These are phyloP conservation scores for Microtus oregoni DNA, from an alignment of 2,113 vertebrate genomes.

Conservation along the genomic window DNA sequence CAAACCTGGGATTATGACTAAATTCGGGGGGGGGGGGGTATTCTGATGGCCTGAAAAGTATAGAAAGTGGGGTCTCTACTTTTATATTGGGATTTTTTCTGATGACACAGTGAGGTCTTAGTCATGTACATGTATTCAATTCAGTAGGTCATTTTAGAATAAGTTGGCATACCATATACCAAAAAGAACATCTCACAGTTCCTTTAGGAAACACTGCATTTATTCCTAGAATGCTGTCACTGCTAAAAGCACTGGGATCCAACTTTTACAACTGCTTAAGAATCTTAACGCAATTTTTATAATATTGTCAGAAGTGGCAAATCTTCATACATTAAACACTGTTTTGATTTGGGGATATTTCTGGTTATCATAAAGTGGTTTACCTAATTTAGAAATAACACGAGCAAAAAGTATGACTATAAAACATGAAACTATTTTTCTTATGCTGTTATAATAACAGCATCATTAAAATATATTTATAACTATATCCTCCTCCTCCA, in stretches of 20 bases:
- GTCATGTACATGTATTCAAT: constrained; percentile 45
- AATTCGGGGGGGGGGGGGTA: not conserved
- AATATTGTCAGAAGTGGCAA: constrained; percentile 63
- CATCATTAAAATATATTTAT: constrained; percentile 61
- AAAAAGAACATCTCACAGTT: constrained; percentile 46
- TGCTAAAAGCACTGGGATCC: constrained; percentile 56
- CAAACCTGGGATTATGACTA: not conserved
- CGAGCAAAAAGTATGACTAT: constrained; percentile 21
- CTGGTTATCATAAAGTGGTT: constrained; percentile 41
- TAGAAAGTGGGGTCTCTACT: not conserved
- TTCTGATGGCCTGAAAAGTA: constrained; percentile 36
- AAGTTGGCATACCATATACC: constrained; percentile 20
- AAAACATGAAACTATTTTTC: constrained; percentile 48
- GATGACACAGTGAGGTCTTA: constrained; percentile 41
- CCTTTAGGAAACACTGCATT: constrained; percentile 45
- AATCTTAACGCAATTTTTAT: constrained; percentile 47
- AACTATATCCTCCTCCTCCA: constrained; percentile 25
- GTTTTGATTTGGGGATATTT: constrained; percentile 40
- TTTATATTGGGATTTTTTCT: constrained; percentile 48
- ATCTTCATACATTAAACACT: constrained; percentile 60
- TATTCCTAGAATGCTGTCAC: constrained; percentile 56
- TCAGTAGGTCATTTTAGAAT: constrained; percentile 49
- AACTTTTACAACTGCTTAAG: constrained; percentile 56
- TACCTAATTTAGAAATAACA: constrained; percentile 59
- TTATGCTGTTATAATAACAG: constrained; percentile 36